phyloP scores from a whole-genome alignment of 2,113 vertebrate species.

The Aegithalos caudatus region DNA sequence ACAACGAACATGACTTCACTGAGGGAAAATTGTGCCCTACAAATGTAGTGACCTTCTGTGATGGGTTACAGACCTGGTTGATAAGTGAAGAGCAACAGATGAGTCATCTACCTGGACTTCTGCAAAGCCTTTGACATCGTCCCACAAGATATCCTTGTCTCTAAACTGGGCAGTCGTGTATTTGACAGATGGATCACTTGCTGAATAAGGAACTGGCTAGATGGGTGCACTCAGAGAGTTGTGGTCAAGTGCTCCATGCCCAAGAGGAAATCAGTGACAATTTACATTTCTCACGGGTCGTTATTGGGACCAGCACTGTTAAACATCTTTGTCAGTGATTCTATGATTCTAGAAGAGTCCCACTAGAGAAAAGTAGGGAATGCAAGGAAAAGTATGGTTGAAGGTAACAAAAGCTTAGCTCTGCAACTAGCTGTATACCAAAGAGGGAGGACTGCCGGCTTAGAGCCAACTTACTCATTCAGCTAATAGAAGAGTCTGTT shows the following conservation, averaged over 20 bases:
- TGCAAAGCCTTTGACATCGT: neutral
- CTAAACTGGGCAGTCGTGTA: neutral
- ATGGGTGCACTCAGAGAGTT: neutral
- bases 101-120: neutral
- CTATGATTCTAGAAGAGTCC: neutral
- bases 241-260: neutral
- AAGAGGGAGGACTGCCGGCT: neutral
- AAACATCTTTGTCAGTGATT: neutral
- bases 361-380: neutral
- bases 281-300: rapidly evolving
- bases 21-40: neutral
- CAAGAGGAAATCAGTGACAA: neutral
- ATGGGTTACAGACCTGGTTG: neutral
- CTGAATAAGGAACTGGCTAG: neutral
- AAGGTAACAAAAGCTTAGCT: neutral
- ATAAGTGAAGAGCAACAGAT: neutral
- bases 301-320: neutral
- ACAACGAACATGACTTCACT: neutral
- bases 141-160: neutral
- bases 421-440: neutral
- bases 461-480: neutral
- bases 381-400: neutral
- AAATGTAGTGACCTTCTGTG: neutral
- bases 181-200: neutral
- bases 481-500: neutral